Conservation (phyloP, 2,113 vertebrate genomes). For the Paramormyrops kingsleyae region DNA sequence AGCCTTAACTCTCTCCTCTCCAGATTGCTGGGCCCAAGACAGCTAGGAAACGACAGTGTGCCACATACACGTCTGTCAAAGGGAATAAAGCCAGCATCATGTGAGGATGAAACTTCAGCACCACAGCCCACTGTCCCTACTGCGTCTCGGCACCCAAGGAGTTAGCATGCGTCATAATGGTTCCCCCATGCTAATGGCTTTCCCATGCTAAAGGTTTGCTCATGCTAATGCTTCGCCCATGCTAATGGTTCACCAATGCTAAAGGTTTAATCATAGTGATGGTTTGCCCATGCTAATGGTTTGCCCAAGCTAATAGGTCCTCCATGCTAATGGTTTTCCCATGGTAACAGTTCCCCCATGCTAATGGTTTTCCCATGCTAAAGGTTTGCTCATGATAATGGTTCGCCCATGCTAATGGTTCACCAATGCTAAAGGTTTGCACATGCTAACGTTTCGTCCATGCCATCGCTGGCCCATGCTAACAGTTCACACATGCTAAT, state of each 20-base stretch:
- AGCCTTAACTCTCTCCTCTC: slow-evolving; percentile 25
- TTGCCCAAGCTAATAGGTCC: background rate
- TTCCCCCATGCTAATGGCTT: background rate
- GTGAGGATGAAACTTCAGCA: background rate
- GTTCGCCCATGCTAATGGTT: background rate
- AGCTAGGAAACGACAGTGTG: background rate
- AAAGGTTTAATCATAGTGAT: background rate
- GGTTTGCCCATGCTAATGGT: background rate
- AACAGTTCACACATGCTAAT: background rate
- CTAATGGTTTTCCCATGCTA: background rate
- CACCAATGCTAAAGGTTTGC: too few relatives aligned
- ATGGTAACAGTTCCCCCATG: background rate
- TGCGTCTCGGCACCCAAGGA: background rate
- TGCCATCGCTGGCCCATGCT: background rate
- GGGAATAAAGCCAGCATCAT: background rate
- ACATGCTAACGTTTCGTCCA: background rate
- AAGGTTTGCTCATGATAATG: background rate
- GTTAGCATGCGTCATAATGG: background rate
- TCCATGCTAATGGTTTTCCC: background rate
- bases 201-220: background rate
- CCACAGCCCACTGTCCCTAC: background rate
- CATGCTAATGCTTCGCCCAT: background rate
- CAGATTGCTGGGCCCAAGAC: background rate
- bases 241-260: background rate
- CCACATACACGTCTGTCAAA: background rate